Conservation (phyloP, 2,888 invertebrate species). For the Escarpia spicata region DNA sequence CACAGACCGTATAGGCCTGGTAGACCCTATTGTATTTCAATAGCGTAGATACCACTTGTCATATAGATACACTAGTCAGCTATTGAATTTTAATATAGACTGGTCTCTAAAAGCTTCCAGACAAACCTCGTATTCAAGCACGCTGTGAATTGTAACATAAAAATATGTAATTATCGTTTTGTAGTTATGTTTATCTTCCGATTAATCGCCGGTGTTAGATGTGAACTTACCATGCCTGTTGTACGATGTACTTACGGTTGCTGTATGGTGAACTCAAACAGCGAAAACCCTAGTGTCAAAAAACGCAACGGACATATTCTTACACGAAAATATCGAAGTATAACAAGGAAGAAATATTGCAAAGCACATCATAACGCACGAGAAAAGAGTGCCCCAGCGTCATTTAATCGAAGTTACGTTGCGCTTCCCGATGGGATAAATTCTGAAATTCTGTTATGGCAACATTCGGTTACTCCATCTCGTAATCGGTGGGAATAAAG, state of each 20-base stretch:
- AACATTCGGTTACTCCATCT: too few relatives aligned
- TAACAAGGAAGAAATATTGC: neutral
- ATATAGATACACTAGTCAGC: neutral
- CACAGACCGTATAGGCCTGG: neutral
- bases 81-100: neutral
- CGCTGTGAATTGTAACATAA: conserved; percentile 1
- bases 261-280: neutral
- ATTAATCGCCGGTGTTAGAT: neutral
- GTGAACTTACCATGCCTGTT: neutral
- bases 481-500: too few relatives aligned
- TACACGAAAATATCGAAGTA: neutral
- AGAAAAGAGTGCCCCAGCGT: neutral
- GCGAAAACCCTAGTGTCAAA: neutral
- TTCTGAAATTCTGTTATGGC: neutral
- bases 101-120: neutral
- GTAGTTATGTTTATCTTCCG: neutral
- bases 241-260: neutral
- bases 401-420: neutral
- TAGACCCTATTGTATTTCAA: neutral
- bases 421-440: neutral
- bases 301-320: neutral
- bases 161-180: neutral
- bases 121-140: neutral
- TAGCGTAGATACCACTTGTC: neutral
- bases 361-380: neutral